These are phyloP conservation scores for Paracanthobrama guichenoti DNA, from an alignment of 2,113 vertebrate genomes.

Conservation along the genomic window DNA sequence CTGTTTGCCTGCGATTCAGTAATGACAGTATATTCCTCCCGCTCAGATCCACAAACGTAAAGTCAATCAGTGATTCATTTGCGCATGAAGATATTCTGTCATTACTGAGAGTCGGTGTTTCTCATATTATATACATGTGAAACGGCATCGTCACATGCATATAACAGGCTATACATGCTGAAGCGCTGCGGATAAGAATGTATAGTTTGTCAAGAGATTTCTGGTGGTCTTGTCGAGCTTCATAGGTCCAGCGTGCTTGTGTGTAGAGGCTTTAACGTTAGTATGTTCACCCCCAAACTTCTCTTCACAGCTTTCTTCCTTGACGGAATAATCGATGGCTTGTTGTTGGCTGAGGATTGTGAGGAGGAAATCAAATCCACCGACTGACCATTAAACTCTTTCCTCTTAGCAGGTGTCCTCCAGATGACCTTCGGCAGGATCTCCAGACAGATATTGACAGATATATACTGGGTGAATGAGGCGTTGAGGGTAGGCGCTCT, in stretches of 20 bases:
- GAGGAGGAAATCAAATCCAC: background rate
- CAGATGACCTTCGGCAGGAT: conserved; percentile 70
- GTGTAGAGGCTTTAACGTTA: background rate
- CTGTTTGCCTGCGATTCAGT: conserved; percentile 72
- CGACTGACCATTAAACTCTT: conserved; percentile 21
- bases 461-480: too few relatives aligned
- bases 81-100: conserved; percentile 67
- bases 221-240: conserved; percentile 56
- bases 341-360: background rate
- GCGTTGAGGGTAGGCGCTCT: too few relatives aligned
- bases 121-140: conserved; percentile 68
- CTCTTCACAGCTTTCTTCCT: background rate
- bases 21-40: conserved; percentile 73
- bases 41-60: conserved; percentile 57
- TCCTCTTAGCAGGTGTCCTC: conserved; percentile 64
- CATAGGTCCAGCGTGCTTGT: background rate
- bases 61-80: conserved; percentile 58
- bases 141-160: conserved; percentile 67
- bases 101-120: conserved; percentile 70
- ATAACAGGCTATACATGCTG: conserved; percentile 68
- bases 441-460: background rate
- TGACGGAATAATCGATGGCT: too few relatives aligned
- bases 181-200: conserved; percentile 31
- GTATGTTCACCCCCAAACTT: background rate
- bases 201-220: conserved; percentile 60